Evolutionary conservation across 2,888 invertebrate genomes (phyloP), one percentile per base, ranked within the genome.

Genomic region (Phyllotreta cruciferae): DNA sequence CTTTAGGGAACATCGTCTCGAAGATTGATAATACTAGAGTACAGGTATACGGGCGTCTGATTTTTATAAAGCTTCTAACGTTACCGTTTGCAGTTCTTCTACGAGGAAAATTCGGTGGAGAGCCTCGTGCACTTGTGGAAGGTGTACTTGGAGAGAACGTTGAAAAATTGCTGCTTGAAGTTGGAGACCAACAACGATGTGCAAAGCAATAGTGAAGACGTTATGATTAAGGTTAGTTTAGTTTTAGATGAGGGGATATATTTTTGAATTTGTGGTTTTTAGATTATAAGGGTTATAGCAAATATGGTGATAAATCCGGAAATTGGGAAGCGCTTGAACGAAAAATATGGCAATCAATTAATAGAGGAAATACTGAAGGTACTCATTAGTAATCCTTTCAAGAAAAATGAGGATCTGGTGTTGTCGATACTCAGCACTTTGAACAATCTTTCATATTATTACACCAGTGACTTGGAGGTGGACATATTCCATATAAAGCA

Each of bases 1-100:
- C 92, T 66, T 83, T 94, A 45, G 94, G 94, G 14, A 94, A 94
- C 78, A 87, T 94, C 80, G 89, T 93, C 75, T 92, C 93, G 13
- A 89, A 88, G 70, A 88, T 88, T 73, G 90, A 93, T 64, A 84
- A 85, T 44, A 90, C 92, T 0, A 82, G 93, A 64, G 81, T 83
- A 44, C 85, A 86, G 81, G 87, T 87, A 57, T n/a, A 45, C 61
- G 14, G 14, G 52, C 45, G 41, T 42, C 35, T 49, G 44, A 34
- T 56, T 24, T 56, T 60, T 52, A 52, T 60, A n/a, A 39, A 11
- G 67, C 7, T 37, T 10, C 24, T 49, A 6, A 53, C 52, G 63
- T 50, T 56, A 58, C 64, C 66, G 64, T 60, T 74, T 77, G 13
- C 72, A 87, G 86, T 85, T 85, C 71, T 87, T 83, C 71, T 79